These are phyloP conservation scores for Ciconia maguari DNA, from an alignment of 2,113 vertebrate genomes.

Conservation along the genomic window DNA sequence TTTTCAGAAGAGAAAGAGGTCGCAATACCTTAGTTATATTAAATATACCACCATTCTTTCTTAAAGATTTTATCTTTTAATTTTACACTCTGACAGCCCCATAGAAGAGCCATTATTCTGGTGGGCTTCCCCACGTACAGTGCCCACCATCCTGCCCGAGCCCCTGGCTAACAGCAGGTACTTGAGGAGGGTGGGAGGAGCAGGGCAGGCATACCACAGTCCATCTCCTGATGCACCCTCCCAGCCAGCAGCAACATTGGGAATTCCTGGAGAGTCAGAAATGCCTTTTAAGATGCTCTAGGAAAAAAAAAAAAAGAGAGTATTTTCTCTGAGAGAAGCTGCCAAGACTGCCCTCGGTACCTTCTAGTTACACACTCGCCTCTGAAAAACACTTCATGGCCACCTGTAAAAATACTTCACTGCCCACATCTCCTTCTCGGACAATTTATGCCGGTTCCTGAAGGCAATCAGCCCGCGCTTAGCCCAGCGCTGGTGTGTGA, in stretches of 20 bases:
- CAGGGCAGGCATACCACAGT: background rate
- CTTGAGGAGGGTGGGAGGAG: background rate
- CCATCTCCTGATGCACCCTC: background rate
- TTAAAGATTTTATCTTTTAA: background rate
- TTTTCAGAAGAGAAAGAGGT: background rate
- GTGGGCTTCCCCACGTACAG: background rate
- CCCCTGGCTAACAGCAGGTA: background rate
- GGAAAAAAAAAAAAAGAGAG: too few species aligned
- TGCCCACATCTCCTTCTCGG: background rate
- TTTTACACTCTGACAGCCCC: background rate
- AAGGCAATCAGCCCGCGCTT: accelerated
- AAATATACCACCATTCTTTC: background rate
- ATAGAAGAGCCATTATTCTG: accelerated
- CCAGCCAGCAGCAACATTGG: background rate
- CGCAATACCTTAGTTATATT: background rate
- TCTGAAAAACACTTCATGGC: background rate
- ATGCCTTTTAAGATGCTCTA: background rate
- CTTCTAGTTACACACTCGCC: background rate
- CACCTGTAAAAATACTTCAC: background rate
- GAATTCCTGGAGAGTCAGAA: background rate
- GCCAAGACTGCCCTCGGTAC: accelerated
- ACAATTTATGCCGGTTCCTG: accelerated
- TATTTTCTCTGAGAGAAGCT: background rate
- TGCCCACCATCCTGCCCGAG: accelerated
- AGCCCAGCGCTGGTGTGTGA: accelerated